Evolutionary conservation across 2,888 invertebrate species (phyloP), one percentile per base, ranked within the genome.

Genomic region (Notodonta dromedarius): DNA sequence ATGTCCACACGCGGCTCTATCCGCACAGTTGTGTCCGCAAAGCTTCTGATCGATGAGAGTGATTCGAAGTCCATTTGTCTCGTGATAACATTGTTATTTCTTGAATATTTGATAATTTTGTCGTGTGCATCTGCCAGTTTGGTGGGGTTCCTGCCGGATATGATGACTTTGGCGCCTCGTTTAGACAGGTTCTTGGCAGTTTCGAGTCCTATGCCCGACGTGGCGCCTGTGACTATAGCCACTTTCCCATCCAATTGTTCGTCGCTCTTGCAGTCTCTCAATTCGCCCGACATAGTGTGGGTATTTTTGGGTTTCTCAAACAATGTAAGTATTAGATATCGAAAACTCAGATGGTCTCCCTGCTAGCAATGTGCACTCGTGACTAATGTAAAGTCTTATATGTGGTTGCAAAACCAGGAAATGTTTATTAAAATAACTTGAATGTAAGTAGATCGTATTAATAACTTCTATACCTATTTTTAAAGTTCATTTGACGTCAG

Each of bases 81-180:
- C 0, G 81, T 14, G 1, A 82, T 67, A 14, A 91, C 73, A 56
- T 86, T 77, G 0, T 58, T 32, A 57, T 85, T 80, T 14, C 83
- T 84, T 0, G 86, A 73, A 5, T 78, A 67, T 53, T 79, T 32
- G 2, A 82, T 66, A 14, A 91, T 87, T 3, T 61, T 62, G 4
- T 78, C 63, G 57, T 63, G 80, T 0, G 89, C 85, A 16, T 74
- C 70, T 56, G 71, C 66, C 9, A 89, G 67, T 63, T 84, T 89
- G 1, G 68, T 67, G 51, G 85, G 76, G 68, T 94, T 94, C 46
- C 94, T 80, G 67, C 95, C 94, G 0, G 94, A 94, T 60, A 95
- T 86, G 44, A 95, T 94, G 5, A 95, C 94, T 67, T 89, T 87
- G 12, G 94, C 95, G 0, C 95, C 95, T 56, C 94, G 85, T 54